Percentiles rank a stretch among this genome's conserved stretches.
These are phyloP conservation scores for Eupithecia exiguata DNA, from an alignment of 2,888 invertebrate species.

Conservation along the genomic window DNA sequence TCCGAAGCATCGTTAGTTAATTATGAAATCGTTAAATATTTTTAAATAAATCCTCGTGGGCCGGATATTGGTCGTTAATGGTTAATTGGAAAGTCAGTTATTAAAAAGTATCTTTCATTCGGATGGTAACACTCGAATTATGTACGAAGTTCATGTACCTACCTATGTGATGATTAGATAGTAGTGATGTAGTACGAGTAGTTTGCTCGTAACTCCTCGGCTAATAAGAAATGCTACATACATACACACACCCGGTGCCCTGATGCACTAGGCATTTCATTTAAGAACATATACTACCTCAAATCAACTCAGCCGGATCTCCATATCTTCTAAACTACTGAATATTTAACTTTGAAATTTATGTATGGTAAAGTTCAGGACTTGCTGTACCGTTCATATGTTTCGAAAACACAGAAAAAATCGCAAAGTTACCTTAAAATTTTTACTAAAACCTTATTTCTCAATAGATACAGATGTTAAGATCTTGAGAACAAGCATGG, in stretches of 20 bases:
- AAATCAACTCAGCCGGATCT: no score
- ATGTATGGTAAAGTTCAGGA: no score
- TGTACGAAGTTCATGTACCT: not conserved
- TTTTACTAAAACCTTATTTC: no score
- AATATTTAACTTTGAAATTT: no score
- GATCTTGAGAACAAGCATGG: no score
- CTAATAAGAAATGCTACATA: no score
- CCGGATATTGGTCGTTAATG: slow-evolving; percentile 14
- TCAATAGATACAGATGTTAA: no score
- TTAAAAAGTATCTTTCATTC: not conserved
- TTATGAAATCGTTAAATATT: slow-evolving; percentile 20
- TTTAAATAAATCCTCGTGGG: slow-evolving; percentile 6
- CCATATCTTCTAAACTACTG: no score
- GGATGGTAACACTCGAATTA: not conserved
- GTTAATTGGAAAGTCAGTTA: slow-evolving; percentile 12
- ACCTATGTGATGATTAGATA: not conserved
- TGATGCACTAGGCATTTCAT: not conserved
- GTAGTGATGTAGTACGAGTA: not conserved
- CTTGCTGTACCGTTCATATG: no score
- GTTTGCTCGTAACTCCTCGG: not conserved
- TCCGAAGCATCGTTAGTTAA: slow-evolving; percentile 17
- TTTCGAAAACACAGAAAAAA: no score
- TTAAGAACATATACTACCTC: no score
- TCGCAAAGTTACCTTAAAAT: no score
- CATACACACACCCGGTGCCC: not conserved